Evolutionary conservation across 2,888 invertebrate species (phyloP).

Genomic region (Heteropelma amictum): DNA sequence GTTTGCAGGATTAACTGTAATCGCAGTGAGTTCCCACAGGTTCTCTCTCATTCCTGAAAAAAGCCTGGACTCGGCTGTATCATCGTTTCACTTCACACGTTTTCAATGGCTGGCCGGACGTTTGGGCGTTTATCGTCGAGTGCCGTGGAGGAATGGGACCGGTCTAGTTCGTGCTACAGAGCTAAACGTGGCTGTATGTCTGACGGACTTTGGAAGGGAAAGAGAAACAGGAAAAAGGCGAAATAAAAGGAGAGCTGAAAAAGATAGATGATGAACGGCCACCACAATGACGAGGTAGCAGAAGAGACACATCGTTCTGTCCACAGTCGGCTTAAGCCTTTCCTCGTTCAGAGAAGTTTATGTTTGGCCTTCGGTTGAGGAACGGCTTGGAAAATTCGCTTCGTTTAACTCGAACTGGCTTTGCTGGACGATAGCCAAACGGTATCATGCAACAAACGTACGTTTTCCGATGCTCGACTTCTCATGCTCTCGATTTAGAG

Average conservation of each 20-base stretch:
- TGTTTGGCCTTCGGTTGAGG: slow-evolving; percentile 39
- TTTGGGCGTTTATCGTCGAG: slow-evolving; percentile 31
- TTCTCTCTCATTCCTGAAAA: slow-evolving; percentile 16
- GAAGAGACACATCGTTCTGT: slow-evolving; percentile 55
- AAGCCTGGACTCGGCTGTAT: slow-evolving; percentile 15
- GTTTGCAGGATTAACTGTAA: slow-evolving; percentile 49
- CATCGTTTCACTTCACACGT: slow-evolving; percentile 45
- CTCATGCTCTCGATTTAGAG: slow-evolving; percentile 23
- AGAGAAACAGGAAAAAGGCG: slow-evolving; percentile 10
- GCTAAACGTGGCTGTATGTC: background rate
- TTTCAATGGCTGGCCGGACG: slow-evolving; percentile 30
- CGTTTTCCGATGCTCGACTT: slow-evolving; percentile 38
- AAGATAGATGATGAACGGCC: slow-evolving; percentile 29
- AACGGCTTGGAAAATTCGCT: slow-evolving; percentile 67
- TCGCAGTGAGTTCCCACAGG: slow-evolving; percentile 25
- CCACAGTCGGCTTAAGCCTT: slow-evolving; percentile 46
- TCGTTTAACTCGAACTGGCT: slow-evolving; percentile 69
- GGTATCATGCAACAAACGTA: slow-evolving; percentile 56
- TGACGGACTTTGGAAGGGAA: background rate
- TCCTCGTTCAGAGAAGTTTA: slow-evolving; percentile 36
- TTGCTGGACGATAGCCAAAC: slow-evolving; percentile 57
- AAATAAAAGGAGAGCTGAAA: slow-evolving; percentile 4
- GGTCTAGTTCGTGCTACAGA: background rate
- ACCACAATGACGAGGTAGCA: slow-evolving; percentile 37
- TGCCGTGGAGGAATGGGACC: slow-evolving; percentile 14